Evolutionary conservation across 1,140 invertebrate species (phyloP).

Genomic region (Harpegnathos saltator): DNA sequence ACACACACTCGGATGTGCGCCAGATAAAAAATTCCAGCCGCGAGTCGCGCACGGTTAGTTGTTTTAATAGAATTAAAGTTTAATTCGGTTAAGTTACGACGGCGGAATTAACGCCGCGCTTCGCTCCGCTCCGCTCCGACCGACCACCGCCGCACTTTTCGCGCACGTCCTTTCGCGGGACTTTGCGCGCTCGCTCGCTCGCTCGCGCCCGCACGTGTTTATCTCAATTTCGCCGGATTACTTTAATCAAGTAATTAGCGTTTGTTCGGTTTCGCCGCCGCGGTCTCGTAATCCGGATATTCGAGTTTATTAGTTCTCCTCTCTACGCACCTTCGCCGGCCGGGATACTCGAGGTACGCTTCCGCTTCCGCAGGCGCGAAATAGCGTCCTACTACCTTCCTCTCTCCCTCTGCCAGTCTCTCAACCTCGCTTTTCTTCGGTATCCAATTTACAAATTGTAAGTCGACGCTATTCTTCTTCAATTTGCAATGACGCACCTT

Average conservation of each 20-base stretch:
- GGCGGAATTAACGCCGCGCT: slow-evolving; percentile 48
- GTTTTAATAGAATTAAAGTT: slow-evolving; percentile 60
- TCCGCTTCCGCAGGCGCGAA: background rate
- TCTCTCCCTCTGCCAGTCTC: too few species aligned
- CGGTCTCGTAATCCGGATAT: slow-evolving; percentile 39
- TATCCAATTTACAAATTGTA: slow-evolving; percentile 53
- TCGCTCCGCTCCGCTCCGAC: slow-evolving; percentile 16
- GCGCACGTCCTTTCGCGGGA: slow-evolving; percentile 28
- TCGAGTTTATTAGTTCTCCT: slow-evolving; percentile 53
- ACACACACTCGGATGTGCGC: slow-evolving; percentile 13
- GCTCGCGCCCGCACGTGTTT: slow-evolving; percentile 44
- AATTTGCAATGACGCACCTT: slow-evolving; percentile 36
- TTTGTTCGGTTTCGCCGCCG: slow-evolving; percentile 42
- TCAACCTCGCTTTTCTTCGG: slow-evolving; percentile 8
- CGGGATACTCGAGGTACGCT: background rate
- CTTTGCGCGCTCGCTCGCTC: slow-evolving; percentile 6
- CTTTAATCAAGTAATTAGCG: slow-evolving; percentile 62
- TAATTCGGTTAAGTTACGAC: slow-evolving; percentile 52
- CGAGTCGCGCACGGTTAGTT: slow-evolving; percentile 55
- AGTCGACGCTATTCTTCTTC: slow-evolving; percentile 16
- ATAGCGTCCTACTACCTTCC: too few species aligned
- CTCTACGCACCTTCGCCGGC: background rate
- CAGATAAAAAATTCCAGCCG: slow-evolving; percentile 53
- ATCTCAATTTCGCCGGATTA: slow-evolving; percentile 55
- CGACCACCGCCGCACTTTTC: background rate